These are phyloP conservation scores for Manduca sexta DNA, from an alignment of 1,140 invertebrate species.

Conservation along the genomic window DNA sequence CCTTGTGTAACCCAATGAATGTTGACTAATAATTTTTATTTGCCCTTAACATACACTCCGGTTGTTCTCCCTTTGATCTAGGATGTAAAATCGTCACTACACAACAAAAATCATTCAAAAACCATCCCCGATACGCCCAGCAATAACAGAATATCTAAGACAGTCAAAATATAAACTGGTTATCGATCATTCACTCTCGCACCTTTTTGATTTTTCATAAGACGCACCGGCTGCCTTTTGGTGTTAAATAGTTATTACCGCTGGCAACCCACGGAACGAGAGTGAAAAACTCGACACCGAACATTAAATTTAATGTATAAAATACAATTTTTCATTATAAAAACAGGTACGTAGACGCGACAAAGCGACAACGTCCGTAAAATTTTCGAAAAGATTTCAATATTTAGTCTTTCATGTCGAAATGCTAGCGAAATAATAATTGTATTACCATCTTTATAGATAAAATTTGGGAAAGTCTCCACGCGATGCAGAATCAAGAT, in stretches of 20 bases:
- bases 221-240: neutral
- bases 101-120: too few species aligned
- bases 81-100: too few species aligned
- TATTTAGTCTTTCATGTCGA: slow-evolving; percentile 4
- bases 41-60: too few species aligned
- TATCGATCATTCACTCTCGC: neutral
- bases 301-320: slow-evolving; percentile 20
- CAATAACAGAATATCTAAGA: slow-evolving; percentile 11
- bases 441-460: neutral
- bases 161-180: slow-evolving; percentile 9
- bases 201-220: neutral
- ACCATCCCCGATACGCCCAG: neutral
- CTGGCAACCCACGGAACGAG: neutral
- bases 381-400: slow-evolving; percentile 15
- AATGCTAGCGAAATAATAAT: slow-evolving; percentile 3
- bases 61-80: too few species aligned
- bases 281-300: neutral
- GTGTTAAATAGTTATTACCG: neutral
- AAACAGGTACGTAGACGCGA: slow-evolving; percentile 7
- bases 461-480: neutral
- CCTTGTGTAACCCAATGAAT: too few species aligned
- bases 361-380: slow-evolving; percentile 2
- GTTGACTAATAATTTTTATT: too few species aligned
- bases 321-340: slow-evolving; percentile 15
- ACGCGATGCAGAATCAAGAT: neutral